Base-by-base conservation (phyloP, 2,888 invertebrate species). In the Drosophila tanythrix region DNA sequence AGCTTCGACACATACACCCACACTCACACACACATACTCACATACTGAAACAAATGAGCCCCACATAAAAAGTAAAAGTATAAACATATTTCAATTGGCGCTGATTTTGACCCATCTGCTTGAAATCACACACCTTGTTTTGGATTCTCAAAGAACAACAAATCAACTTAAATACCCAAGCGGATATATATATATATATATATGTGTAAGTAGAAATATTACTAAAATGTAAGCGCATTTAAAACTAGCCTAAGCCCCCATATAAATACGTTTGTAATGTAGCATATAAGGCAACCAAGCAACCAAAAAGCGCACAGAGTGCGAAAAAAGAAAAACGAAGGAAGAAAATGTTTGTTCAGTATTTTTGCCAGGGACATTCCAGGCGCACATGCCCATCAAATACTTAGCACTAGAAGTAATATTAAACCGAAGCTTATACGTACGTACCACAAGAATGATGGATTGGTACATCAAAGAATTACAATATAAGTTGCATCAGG, bases 171-270 rank as follows among this genome's bases (percentile, higher is more conserved):
- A 38, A 56, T 11, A 35, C 5, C 21, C 21, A 40, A 18, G 25
- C 10, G 13, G 11, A 57, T 25, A 64, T 52, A 35, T 36, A 25
- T 48, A 62, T 33, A 21, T 21, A 64, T 51, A 35, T 36, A 25
- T 48, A 61, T 33, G 62, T 59, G 51, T 40, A 56, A 13, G 25
- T 38, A n/a, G 27, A 56, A 29, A 40, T 56, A 68, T 55, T 64
- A 66, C 43, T 65, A 66, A 72, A 81, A 87, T 76, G 80, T 88
- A 82, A 74, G 72, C 66, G 88, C 83, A 84, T 84, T 84, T 88
- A 84, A 82, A 82, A 82, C 70, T 68, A 82, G 62, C 11, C 69
- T 76, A 69, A 76, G 74, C 36, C 38, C 50, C 61, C 50, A 29
- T n/a, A 35, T 15, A 61, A 46, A 13, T 31, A 53, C 3, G 5